Evolutionary conservation across 30 jellyfish, hydroid and myxozoan genomes (phyloP).

Genomic region (Cassiopea xamachana): DNA sequence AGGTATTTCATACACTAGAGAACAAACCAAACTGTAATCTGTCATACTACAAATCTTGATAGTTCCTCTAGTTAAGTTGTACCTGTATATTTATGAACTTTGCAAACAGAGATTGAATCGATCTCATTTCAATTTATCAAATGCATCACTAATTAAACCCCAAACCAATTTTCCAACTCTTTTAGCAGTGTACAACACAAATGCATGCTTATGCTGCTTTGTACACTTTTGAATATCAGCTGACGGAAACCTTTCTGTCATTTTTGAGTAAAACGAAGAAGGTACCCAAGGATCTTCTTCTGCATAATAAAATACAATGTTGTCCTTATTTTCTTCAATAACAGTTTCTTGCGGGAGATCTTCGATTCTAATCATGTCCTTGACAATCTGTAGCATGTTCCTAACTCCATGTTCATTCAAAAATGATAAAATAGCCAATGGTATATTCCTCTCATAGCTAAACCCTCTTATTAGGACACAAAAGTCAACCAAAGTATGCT

Average conservation of each 20-base stretch:
- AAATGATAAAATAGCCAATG: conserved; percentile 44
- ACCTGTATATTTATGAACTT: too few species aligned
- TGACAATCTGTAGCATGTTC: conserved; percentile 67
- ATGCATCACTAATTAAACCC: conserved; percentile 23
- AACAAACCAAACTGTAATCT: too few species aligned
- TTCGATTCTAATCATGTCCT: conserved; percentile 53
- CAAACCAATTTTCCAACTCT: conserved; percentile 40
- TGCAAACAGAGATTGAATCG: too few species aligned
- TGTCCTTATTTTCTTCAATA: conserved; percentile 30
- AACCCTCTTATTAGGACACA: conserved; percentile 25
- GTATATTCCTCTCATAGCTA: conserved; percentile 19
- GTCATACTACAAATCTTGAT: too few species aligned
- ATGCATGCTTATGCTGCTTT: conserved; percentile 63
- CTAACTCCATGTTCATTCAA: conserved; percentile 52
- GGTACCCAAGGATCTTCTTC: conserved; percentile 77
- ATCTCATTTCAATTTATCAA: neutral
- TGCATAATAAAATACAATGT: conserved; percentile 74
- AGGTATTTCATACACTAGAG: too few species aligned
- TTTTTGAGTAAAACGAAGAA: conserved; percentile 42
- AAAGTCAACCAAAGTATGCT: conserved; percentile 12
- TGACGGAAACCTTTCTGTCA: conserved; percentile 70
- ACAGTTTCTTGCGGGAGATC: conserved; percentile 29
- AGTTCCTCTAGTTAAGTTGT: too few species aligned
- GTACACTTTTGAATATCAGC: conserved; percentile 48
- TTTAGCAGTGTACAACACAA: conserved; percentile 42